Base-by-base conservation (phyloP, 2,113 vertebrate species). In the Corynorhinus townsendii region DNA sequence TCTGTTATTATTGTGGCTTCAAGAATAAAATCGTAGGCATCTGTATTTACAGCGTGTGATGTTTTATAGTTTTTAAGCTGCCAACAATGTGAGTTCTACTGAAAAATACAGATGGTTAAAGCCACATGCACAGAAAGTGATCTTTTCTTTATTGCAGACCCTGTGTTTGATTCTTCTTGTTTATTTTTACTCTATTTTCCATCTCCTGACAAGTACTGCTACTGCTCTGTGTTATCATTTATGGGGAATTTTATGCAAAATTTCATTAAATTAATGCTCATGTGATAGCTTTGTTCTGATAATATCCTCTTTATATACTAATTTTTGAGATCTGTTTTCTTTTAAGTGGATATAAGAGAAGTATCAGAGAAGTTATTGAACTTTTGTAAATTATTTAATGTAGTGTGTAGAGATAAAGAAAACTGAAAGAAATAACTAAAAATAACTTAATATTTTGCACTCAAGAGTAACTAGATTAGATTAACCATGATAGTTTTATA, bases 41-140 rank as follows among this genome's bases (percentile, higher is more conserved):
- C 96, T 94, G 94, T 97, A 91, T 96, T 96, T 94, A 92, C 33
- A 94, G 73, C 7, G n/a, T 94, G 77, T 81, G 77, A 84, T 66
- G 83, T 81, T 92, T 95, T 85, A 12, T 91, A 66, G 59, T 66
- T 75, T 93, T 56, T 76, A 95, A 91, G 52, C 77, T 95, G 83
- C 83, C 94, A 94, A 89, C 83, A 91, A 30, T 77, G 66, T 81
- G 59, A 91, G 17, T 72, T 93, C 20, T 90, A 49, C 19, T 49
- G 7, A 49, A 72, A 95, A 88, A 45, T 91, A 89, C 89, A 93
- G 66, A 93, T 93, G 90, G 73, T n/a, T 93, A 52, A 91, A 96
- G 69, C 86, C 30, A 28, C 45, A 88, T 16, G 9, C 19, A 10
- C 16, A 72, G 45, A 96, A 49, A 79, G 35, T 28, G 43, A 19